A percentile compares a stretch with the other conserved stretches of the same genome.
Conservation (phyloP, 2,113 vertebrate genomes). For the Polyodon spathula region DNA sequence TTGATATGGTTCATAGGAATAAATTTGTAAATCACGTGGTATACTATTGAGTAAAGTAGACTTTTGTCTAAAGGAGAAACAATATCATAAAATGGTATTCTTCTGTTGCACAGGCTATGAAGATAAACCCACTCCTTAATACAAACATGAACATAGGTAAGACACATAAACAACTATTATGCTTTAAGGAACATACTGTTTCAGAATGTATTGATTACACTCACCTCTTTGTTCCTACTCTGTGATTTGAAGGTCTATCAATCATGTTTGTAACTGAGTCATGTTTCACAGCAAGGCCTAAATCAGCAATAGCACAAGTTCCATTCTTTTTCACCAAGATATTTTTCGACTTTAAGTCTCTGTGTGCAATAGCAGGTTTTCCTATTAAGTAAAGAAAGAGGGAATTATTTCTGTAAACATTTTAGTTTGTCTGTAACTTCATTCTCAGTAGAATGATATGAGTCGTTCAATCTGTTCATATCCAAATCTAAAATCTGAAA, state of each 20-base stretch:
- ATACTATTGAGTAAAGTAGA: too few species aligned
- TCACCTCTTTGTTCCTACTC: slow-evolving; percentile 90
- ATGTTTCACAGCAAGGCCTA: slow-evolving; percentile 91
- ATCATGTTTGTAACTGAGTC: slow-evolving; percentile 80
- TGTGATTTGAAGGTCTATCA: slow-evolving; percentile 82
- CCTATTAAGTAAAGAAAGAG: slow-evolving; percentile 47
- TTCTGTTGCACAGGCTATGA: neutral
- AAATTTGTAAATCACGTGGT: too few species aligned
- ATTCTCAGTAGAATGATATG: too few species aligned
- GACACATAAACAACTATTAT: neutral
- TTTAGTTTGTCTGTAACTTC: too few species aligned
- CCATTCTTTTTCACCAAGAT: slow-evolving; percentile 91
- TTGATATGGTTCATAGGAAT: too few species aligned
- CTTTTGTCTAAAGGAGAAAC: too few species aligned
- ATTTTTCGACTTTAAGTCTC: slow-evolving; percentile 97
- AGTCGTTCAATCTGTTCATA: too few species aligned
- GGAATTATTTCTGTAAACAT: neutral
- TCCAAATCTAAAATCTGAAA: too few species aligned
- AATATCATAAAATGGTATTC: too few species aligned
- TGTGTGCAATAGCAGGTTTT: slow-evolving; percentile 92
- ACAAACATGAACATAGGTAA: too few species aligned
- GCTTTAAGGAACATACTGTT: neutral
- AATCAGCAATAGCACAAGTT: slow-evolving; percentile 83
- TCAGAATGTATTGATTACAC: neutral
- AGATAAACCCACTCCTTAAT: neutral